These are phyloP conservation scores for Rhopilema esculentum DNA, from an alignment of 30 jellyfish, hydroid and myxozoan genomes.

Conservation along the genomic window DNA sequence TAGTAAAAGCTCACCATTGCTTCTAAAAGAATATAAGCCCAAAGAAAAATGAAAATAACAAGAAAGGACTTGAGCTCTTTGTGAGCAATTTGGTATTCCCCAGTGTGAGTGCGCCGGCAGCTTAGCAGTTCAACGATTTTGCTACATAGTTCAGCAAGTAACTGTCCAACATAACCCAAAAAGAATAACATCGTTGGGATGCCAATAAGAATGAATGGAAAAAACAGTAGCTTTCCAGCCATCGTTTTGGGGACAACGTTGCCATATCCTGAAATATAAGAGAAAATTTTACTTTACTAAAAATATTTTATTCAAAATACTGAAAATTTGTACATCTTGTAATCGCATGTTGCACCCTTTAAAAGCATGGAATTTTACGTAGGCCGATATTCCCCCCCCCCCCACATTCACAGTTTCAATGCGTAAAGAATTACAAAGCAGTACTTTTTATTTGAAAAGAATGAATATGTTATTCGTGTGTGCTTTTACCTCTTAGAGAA, in stretches of 20 bases:
- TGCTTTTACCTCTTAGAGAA: no score
- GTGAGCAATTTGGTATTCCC: constrained; percentile 16
- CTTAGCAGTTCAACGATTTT: constrained; percentile 7
- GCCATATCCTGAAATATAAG: constrained; percentile 54
- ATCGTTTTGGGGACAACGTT: constrained; percentile 70
- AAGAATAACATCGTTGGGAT: constrained; percentile 66
- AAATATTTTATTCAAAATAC: no score
- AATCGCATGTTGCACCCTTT: no score
- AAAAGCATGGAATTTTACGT: no score
- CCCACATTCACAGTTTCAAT: no score
- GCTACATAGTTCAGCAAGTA: constrained; percentile 32
- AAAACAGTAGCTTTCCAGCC: constrained; percentile 55
- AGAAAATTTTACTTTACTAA: not conserved
- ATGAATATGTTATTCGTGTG: no score
- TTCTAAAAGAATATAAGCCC: constrained; percentile 36
- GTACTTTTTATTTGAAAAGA: no score
- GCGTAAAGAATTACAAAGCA: no score
- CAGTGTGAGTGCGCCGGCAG: constrained; percentile 12
- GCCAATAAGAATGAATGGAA: constrained; percentile 67
- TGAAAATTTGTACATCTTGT: no score
- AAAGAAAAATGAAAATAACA: constrained; percentile 15
- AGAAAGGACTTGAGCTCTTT: constrained; percentile 58
- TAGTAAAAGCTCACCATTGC: constrained; percentile 17
- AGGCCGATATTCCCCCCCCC: no score
- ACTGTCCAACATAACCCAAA: constrained; percentile 48